phyloP scores from a whole-genome alignment of 2,113 vertebrate genomes.

The Acrocephalus kingi region DNA sequence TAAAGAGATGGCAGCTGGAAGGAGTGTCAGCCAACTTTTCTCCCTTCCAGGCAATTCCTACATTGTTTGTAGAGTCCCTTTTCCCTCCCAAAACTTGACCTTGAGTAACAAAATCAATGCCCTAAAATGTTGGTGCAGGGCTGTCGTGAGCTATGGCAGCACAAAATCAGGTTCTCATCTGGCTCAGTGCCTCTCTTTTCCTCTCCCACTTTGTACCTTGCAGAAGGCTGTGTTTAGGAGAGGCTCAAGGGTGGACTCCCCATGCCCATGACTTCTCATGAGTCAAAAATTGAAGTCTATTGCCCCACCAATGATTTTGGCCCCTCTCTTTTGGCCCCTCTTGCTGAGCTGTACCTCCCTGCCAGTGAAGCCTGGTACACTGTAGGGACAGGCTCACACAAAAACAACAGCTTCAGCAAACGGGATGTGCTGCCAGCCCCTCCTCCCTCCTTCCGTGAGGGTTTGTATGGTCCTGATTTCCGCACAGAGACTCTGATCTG shows the following conservation, averaged over 20 bases:
- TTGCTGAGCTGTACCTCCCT: background rate
- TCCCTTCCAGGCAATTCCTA: background rate
- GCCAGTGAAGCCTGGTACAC: background rate
- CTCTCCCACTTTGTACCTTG: accelerated
- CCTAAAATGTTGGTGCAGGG: background rate
- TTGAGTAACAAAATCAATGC: background rate
- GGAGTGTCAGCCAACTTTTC: background rate
- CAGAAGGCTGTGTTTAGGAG: background rate
- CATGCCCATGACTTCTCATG: background rate
- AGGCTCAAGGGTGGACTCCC: background rate
- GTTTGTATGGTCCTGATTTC: slow-evolving; percentile 35
- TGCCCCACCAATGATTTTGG: background rate
- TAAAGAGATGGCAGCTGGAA: background rate
- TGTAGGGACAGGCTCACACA: background rate
- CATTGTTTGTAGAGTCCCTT: background rate
- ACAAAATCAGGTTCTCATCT: background rate
- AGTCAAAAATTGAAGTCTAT: background rate
- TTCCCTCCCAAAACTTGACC: background rate
- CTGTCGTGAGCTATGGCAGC: background rate
- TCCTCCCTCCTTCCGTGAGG: background rate
- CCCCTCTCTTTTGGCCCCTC: background rate
- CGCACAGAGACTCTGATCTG: slow-evolving; percentile 35
- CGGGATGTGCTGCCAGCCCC: background rate
- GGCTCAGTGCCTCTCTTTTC: background rate
- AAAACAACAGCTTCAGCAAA: background rate